These are phyloP conservation scores for Andinoacara biseriatus DNA, from an alignment of 2,113 vertebrate species.

Conservation along the genomic window DNA sequence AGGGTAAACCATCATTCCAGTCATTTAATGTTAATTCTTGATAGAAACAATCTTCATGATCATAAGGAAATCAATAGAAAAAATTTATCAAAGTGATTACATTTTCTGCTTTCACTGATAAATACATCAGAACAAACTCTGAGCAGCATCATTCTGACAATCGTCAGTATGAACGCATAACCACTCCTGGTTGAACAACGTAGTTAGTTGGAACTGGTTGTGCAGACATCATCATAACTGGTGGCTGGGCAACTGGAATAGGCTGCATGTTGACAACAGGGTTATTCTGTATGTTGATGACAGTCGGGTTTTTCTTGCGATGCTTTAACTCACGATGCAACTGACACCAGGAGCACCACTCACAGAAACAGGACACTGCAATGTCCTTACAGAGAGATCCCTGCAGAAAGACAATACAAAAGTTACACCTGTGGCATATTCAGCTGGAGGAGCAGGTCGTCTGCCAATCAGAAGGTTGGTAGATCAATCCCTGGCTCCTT, in stretches of 20 bases:
- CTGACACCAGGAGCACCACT: slow-evolving; percentile 63
- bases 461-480: neutral
- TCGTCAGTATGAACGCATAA: neutral
- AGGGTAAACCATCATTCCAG: fast-evolving
- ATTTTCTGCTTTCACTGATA: neutral
- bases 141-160: neutral
- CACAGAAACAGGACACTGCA: slow-evolving; percentile 35
- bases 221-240: neutral
- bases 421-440: neutral
- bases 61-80: fast-evolving
- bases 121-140: neutral
- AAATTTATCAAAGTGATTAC: neutral
- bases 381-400: slow-evolving; percentile 53
- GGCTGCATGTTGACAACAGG: slow-evolving; percentile 35
- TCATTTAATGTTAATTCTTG: neutral
- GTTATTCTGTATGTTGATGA: slow-evolving; percentile 26
- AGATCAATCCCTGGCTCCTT: fast-evolving
- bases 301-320: neutral
- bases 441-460: neutral
- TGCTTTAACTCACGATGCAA: slow-evolving; percentile 54
- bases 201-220: neutral
- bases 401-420: slow-evolving; percentile 8
- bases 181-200: neutral
- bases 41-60: neutral
- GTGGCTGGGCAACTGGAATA: fast-evolving